Conservation (phyloP, 2,797 vertebrate genomes). For the Malurus splendens region DNA sequence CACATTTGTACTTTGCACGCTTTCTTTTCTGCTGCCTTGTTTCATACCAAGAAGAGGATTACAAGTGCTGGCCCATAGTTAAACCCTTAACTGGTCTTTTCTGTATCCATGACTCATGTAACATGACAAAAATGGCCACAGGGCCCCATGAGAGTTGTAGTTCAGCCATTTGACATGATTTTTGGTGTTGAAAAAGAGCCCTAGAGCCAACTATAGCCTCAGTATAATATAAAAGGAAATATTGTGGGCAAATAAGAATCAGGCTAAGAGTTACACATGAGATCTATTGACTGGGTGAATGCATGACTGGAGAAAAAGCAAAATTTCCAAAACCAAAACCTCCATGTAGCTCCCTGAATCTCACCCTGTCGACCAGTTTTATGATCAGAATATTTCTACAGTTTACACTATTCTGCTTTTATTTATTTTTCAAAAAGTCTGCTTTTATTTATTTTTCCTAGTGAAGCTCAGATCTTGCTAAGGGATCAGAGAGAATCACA, state of each 20-base stretch:
- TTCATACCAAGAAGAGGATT: background rate
- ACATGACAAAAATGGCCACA: fast-evolving
- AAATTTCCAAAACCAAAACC: background rate
- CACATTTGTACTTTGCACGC: background rate
- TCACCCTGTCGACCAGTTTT: background rate
- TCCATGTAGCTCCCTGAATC: background rate
- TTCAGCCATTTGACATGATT: background rate
- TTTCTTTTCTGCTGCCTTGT: background rate
- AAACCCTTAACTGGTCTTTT: background rate
- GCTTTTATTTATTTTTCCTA: background rate
- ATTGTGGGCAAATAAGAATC: background rate
- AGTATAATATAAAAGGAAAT: background rate
- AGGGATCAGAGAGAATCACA: background rate
- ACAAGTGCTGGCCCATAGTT: background rate
- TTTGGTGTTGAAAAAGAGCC: background rate
- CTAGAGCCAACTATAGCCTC: background rate
- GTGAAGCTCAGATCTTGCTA: background rate
- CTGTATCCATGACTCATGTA: background rate
- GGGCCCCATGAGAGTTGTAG: background rate
- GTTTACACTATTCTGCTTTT: background rate
- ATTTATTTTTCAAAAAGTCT: background rate
- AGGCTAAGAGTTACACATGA: background rate
- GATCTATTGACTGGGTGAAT: background rate
- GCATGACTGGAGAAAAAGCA: background rate
- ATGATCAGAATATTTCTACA: background rate